Evolutionary conservation across 1,140 invertebrate species (phyloP), one percentile per base, ranked within the genome.

Genomic region (Dysdera silvatica): DNA sequence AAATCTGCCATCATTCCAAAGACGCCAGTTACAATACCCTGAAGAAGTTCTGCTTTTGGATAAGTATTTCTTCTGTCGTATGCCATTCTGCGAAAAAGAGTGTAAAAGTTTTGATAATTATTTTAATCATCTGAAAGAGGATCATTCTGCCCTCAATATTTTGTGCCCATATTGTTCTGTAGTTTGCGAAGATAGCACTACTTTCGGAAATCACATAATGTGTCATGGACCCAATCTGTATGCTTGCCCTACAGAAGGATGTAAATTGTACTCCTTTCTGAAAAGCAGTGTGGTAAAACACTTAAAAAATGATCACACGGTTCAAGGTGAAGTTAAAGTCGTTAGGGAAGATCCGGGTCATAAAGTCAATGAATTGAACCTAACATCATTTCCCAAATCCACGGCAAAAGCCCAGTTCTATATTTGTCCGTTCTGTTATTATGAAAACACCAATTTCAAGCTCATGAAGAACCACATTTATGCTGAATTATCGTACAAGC

Each of bases 401-500:
- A 51, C 23, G 23, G 16, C 6, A 24, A 45, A 6, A 41, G 45
- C 3, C 14, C 14, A 26, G 55, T 37, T 20, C n/a, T 35, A 18
- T 57, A 41, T 2, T 41, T 41, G 61, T 41, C 26, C 18, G 16
- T 63, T 63, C 26, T 63, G 61, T 28, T 18, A 12, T 6, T 63
- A 40, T 41, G 54, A 51, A 51, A 32, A 47, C 24, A 41, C 7
- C n/a, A 41, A 57, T 52, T 20, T 12, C 16, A 40, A 31, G 24
- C 12, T 51, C 0, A 57, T 63, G 53, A 63, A 56, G 33, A 63
- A 63, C 43, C 61, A 63, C 12, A 31, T 63, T 3, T 63, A 63
- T 52, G 4, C 26, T 16, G 61, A 63, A 63, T 23, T 63, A n/a
- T 4, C 7, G 12, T 63, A 63, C 29, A 56, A 40, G 16, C 37